phyloP scores from a whole-genome alignment of 2,797 vertebrate genomes.

The Chrysolophus pictus region DNA sequence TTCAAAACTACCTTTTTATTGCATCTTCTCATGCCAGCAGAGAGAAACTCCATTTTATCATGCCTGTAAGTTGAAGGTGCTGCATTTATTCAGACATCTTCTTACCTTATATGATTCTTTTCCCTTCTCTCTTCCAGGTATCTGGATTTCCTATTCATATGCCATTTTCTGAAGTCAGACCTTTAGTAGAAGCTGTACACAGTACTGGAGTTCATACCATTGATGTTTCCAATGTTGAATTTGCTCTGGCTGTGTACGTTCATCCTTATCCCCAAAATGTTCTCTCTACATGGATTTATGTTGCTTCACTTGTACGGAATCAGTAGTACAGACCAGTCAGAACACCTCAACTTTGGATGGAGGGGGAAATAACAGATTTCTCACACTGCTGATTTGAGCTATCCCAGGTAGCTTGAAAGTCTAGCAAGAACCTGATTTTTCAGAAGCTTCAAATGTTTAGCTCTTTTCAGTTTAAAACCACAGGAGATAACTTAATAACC shows the following conservation, averaged over 20 bases:
- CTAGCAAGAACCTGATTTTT: not conserved
- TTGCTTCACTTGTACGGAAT: conserved; percentile 90
- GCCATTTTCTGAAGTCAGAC: conserved; percentile 90
- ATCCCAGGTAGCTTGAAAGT: not conserved
- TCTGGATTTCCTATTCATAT: conserved; percentile 95
- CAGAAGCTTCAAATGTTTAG: not conserved
- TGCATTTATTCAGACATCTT: not conserved
- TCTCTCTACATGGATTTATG: conserved; percentile 94
- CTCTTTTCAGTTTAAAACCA: not conserved
- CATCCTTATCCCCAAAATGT: conserved; percentile 94
- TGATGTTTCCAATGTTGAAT: conserved; percentile 88
- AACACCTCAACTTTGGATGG: not conserved
- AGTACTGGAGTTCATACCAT: conserved; percentile 93
- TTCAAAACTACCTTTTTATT: not conserved
- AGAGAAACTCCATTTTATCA: too few relatives aligned
- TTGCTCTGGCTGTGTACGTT: conserved; percentile 93
- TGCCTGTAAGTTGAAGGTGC: not conserved
- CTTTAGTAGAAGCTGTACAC: conserved; percentile 90
- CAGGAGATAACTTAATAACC: not conserved
- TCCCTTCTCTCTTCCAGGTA: conserved; percentile 79
- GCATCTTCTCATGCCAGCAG: not conserved
- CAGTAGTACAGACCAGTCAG: not conserved
- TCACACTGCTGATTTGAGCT: not conserved
- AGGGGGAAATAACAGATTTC: not conserved
- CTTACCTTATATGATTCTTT: not conserved